Evolutionary conservation across 2,113 vertebrate genomes (phyloP).

Genomic region (Redunca redunca): DNA sequence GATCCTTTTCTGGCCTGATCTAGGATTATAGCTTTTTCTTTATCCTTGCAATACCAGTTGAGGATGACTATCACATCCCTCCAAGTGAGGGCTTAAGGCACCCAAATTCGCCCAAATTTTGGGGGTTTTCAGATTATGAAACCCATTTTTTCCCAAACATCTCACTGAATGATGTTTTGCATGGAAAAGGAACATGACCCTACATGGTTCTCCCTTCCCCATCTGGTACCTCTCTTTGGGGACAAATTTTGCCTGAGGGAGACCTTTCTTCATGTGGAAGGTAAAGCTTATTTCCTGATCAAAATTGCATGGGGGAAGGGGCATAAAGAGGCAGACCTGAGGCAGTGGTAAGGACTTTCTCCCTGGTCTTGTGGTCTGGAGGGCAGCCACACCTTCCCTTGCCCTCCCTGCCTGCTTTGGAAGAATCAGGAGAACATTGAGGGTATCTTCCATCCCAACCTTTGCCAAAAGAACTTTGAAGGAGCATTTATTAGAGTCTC

Average conservation of each 20-base stretch:
- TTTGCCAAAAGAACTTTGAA: not conserved
- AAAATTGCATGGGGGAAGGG: not conserved
- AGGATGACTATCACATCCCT: not conserved
- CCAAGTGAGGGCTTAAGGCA: not conserved
- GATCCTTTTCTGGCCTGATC: not conserved
- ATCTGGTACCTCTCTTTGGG: not conserved
- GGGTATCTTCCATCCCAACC: not conserved
- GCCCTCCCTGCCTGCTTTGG: not conserved
- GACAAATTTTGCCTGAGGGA: not conserved
- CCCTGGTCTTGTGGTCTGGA: not conserved
- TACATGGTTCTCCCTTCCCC: not conserved
- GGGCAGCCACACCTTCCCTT: not conserved
- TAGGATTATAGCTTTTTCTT: not conserved
- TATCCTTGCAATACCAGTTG: not conserved
- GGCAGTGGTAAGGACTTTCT: not conserved
- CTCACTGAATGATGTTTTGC: not conserved
- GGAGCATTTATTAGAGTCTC: not conserved
- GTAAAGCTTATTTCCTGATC: not conserved
- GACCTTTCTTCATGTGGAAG: not conserved
- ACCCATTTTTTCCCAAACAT: not conserved
- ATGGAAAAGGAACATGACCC: not conserved
- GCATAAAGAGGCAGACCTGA: not conserved
- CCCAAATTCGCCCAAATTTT: not conserved
- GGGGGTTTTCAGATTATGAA: not conserved
- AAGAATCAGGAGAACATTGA: not conserved